Evolutionary conservation across 2,888 invertebrate species (phyloP), one percentile per base, ranked within the genome.

Genomic region (Spilosoma lubricipeda): DNA sequence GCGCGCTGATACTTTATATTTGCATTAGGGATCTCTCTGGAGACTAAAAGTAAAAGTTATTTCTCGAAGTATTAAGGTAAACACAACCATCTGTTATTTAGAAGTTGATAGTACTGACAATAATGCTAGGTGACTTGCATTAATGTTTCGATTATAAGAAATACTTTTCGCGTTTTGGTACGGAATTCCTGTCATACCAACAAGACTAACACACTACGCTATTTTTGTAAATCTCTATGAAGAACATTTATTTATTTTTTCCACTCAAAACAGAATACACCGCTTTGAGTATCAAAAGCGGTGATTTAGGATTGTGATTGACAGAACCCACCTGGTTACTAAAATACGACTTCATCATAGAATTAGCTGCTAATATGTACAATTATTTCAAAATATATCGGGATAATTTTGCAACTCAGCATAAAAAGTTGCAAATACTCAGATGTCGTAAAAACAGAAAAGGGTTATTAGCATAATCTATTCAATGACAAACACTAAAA

Each of bases 261-360:
- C 15, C 63, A 63, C 63, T 63, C 30, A 63, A 69, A 69, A 69
- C 56, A 56, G 39, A 69, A 36, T 36, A 69, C 39, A 69, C 52
- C 52, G 65, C 59, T 33, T 64, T 64, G 48, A 15, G 56, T 59
- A 66, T 67, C 45, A 30, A 74, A 66, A 74, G 70, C 66, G 23
- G 59, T 73, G 73, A 70, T 74, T 74, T 70, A 70, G 73, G 33
- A 59, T 66, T 66, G 18, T 56, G 42, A 74, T 66, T 70, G 73
- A 33, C 56, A 74, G 42, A 67, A 70, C 27, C n/a, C 73, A 74
- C 70, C 70, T 74, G 73, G 65, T 18, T 45, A 52, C 65, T 69
- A 64, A 69, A 65, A 73, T 73, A 73, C 45, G 7, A 30, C 33
- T 48, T 4, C 27, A 63, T 48, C 27, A 48, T 3, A 39, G 56